phyloP scores from a whole-genome alignment of 2,113 vertebrate species.

The Saiga tatarica region DNA sequence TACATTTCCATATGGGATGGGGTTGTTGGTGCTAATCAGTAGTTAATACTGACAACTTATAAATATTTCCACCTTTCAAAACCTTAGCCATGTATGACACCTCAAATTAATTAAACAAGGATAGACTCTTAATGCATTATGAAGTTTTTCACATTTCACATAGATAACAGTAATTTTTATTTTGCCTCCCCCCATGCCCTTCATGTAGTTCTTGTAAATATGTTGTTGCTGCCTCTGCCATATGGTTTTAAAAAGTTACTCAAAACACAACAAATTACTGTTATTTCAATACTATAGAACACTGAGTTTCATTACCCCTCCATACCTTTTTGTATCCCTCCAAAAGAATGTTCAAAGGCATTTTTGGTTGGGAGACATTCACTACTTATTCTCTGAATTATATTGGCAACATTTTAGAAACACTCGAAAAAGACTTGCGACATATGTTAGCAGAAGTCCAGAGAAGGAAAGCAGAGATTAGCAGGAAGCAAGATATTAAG shows the following conservation, averaged over 20 bases:
- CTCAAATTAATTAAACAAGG: not conserved
- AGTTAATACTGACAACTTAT: not conserved
- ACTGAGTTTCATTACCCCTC: not conserved
- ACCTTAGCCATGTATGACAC: not conserved
- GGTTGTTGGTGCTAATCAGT: not conserved
- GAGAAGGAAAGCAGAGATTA: not conserved
- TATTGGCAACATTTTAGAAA: slow-evolving; percentile 20
- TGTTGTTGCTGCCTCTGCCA: not conserved
- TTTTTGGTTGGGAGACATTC: not conserved
- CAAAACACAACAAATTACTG: not conserved
- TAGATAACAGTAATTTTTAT: slow-evolving; percentile 9
- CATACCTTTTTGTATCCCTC: not conserved
- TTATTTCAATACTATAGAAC: slow-evolving; percentile 11
- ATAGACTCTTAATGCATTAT: not conserved
- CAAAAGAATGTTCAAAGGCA: not conserved
- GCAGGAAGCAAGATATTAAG: not conserved
- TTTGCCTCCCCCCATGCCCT: not conserved
- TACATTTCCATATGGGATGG: not conserved
- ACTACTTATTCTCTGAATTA: not conserved
- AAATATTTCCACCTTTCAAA: not conserved
- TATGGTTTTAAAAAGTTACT: slow-evolving; percentile 49
- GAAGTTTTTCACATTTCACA: not conserved
- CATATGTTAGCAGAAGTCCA: slow-evolving; percentile 12
- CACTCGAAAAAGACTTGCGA: not conserved
- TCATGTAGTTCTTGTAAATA: not conserved